These are phyloP conservation scores for Pangasius larnaudii DNA, from an alignment of 2,797 vertebrate genomes.

Conservation along the genomic window DNA sequence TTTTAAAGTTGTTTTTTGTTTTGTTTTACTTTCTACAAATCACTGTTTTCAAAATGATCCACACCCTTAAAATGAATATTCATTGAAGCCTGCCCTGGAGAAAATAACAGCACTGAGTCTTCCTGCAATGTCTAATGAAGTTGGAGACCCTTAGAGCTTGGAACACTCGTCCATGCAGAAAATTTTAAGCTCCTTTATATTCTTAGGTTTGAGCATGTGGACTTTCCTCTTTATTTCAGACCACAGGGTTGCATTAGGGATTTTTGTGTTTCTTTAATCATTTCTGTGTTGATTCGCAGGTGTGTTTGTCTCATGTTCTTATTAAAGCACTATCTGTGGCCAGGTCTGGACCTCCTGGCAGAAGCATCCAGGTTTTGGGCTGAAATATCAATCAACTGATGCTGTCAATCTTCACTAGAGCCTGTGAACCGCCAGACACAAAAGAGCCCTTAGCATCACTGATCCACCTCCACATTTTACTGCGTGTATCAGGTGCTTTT, in stretches of 20 bases:
- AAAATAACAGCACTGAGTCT: not conserved
- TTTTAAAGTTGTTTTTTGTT: not conserved
- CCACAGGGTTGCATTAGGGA: not conserved
- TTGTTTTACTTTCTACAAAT: not conserved
- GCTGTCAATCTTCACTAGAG: not conserved
- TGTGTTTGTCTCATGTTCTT: not conserved
- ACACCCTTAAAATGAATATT: not conserved
- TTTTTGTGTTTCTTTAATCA: not conserved
- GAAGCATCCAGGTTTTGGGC: not conserved
- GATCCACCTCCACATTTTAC: not conserved
- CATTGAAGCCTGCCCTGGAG: not conserved
- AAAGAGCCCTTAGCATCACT: not conserved
- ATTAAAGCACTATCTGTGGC: not conserved
- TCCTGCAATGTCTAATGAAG: not conserved
- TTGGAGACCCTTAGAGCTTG: not conserved
- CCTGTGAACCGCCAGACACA: not conserved
- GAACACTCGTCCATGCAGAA: not conserved
- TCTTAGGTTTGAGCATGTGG: not conserved
- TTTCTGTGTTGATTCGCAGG: not conserved
- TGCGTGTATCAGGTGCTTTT: not conserved
- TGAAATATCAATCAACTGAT: not conserved
- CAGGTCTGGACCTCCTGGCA: not conserved
- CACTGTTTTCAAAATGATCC: no score
- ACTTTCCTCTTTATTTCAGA: not conserved
- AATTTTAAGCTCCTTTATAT: constrained; percentile 7